Evolutionary conservation across 2,888 invertebrate species (phyloP).

Genomic region (Ptychoptera contaminata): DNA sequence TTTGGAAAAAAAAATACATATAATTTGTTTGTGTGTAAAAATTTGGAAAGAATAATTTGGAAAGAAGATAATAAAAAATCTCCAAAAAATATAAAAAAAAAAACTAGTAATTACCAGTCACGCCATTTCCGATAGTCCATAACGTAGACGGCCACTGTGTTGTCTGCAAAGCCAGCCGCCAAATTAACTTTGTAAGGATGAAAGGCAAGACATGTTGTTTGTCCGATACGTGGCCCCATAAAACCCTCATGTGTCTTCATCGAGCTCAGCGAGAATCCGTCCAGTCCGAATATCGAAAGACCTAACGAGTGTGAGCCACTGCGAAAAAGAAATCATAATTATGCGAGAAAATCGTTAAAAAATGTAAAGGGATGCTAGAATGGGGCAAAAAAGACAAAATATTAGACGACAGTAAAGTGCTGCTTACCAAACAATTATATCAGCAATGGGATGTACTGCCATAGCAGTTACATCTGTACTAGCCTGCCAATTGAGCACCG

Average conservation of each 20-base stretch:
- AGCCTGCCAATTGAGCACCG: conserved; percentile 46
- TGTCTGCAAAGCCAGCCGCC: conserved; percentile 77
- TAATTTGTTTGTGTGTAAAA: too few species aligned
- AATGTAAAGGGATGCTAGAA: too few species aligned
- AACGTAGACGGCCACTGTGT: conserved; percentile 63
- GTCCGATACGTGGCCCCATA: conserved; percentile 72
- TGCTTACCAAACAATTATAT: conserved; percentile 68
- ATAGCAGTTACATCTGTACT: conserved; percentile 66
- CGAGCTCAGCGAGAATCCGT: conserved; percentile 56
- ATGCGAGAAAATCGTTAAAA: too few species aligned
- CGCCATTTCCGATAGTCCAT: background rate
- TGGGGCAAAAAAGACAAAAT: too few species aligned
- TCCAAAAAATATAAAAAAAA: too few species aligned
- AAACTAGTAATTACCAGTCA: too few species aligned
- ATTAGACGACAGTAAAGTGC: background rate
- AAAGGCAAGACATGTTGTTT: conserved; percentile 76
- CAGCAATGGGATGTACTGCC: conserved; percentile 63
- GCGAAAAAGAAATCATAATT: conserved; percentile 19
- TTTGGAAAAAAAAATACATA: too few species aligned
- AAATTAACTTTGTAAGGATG: conserved; percentile 72
- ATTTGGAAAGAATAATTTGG: too few species aligned
- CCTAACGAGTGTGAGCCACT: conserved; percentile 54
- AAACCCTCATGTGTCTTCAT: conserved; percentile 87
- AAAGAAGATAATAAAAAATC: too few species aligned
- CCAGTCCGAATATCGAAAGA: conserved; percentile 60